Evolutionary conservation across 2,113 vertebrate genomes (phyloP).

Genomic region (Dipodomys stephensi): DNA sequence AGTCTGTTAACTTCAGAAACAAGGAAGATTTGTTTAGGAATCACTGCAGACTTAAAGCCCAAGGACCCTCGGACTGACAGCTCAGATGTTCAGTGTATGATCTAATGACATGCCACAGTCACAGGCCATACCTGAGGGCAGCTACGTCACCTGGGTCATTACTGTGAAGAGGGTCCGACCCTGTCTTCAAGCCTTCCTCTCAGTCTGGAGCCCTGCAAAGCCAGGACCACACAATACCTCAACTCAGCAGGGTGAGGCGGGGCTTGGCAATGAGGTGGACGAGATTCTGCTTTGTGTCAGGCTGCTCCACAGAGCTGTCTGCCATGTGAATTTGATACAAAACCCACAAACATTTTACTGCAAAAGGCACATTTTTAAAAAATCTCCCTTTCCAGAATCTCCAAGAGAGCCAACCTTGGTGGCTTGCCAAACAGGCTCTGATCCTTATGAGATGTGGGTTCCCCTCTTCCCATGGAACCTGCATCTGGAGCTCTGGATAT

Average conservation of each 20-base stretch:
- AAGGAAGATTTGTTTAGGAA: neutral
- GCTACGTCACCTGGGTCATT: neutral
- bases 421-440: conserved; percentile 10
- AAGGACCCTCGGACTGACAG: neutral
- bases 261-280: conserved; percentile 62
- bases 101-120: neutral
- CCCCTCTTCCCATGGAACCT: neutral
- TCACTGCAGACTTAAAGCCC: neutral
- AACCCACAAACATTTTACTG: conserved; percentile 26
- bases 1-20: neutral
- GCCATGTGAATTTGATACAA: conserved; percentile 77
- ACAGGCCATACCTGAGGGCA: neutral
- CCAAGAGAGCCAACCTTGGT: conserved; percentile 35
- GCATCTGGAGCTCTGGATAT: neutral
- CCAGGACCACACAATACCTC: neutral
- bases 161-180: neutral
- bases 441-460: neutral
- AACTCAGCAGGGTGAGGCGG: neutral
- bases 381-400: conserved; percentile 75
- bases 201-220: neutral
- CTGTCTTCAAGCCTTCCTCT: neutral
- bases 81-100: too few species aligned
- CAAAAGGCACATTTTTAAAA: neutral
- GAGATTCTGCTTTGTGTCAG: conserved; percentile 77
- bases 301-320: conserved; percentile 54